Conservation (phyloP, 2,888 invertebrate genomes). For the Lasioglossum villosulum region DNA sequence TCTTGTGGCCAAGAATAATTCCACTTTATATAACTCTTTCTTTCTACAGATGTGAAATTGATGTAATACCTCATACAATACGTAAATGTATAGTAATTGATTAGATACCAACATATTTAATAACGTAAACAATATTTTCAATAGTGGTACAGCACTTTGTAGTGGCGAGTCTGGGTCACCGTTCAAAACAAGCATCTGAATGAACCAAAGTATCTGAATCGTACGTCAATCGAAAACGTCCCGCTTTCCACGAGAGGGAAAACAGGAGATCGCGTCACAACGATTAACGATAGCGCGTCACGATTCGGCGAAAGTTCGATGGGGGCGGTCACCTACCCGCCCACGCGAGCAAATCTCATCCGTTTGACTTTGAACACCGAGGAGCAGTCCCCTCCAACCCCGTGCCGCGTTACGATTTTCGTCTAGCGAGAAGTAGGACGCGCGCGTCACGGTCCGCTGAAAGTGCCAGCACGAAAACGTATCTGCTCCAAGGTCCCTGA, state of each 20-base stretch:
- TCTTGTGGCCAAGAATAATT: too few species aligned
- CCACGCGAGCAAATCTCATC: background rate
- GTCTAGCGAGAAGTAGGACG: slow-evolving; percentile 57
- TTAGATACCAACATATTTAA: too few species aligned
- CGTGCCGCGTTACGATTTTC: slow-evolving; percentile 25
- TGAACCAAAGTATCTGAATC: background rate
- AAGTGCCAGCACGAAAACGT: slow-evolving; percentile 50
- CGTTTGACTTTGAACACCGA: slow-evolving; percentile 5
- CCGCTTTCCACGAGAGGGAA: background rate
- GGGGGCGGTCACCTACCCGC: background rate
- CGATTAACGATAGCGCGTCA: background rate
- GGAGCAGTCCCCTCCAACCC: background rate
- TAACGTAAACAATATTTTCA: too few species aligned
- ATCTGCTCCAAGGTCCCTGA: slow-evolving; percentile 31
- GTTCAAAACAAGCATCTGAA: background rate
- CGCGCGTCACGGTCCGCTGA: slow-evolving; percentile 42
- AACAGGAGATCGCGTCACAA: background rate
- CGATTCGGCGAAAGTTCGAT: background rate
- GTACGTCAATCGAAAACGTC: background rate
- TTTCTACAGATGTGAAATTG: too few species aligned
- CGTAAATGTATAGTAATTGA: too few species aligned
- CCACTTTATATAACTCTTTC: too few species aligned
- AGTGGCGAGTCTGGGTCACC: too few species aligned
- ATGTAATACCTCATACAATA: too few species aligned
- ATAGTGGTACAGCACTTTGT: too few species aligned